Base-by-base conservation (phyloP, 2,888 invertebrate genomes). In the Allacma fusca region DNA sequence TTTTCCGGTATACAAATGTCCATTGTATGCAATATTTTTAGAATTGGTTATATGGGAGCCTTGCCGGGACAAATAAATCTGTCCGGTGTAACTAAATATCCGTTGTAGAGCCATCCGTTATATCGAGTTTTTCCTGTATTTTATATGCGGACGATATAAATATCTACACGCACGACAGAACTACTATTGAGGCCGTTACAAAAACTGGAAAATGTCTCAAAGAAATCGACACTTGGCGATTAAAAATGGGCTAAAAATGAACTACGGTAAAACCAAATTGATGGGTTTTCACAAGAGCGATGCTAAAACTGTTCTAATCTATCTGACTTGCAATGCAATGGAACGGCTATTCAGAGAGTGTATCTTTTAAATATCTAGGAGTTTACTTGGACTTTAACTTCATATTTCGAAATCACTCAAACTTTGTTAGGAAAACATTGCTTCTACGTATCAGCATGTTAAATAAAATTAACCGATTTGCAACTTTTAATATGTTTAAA, bases 281-380 rank as follows among this genome's bases (percentile, higher is more conserved):
- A 62, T 72, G 40, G 19, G 59, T 7, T 40, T 62, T 21, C 62
- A 72, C 24, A 62, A 72, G 24, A 19, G 29, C 28, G 21, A 62
- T 28, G 72, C 59, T 21, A 21, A 29, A 2, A 21, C 21, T 34
- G 26, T 59, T 1, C 59, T 34, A 7, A 62, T 7, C 13, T 26
- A 62, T 34, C 12, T 72, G n/a, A 4, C n/a, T n/a, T 72, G 5
- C 21, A 29, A 23, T 72, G 72, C 23, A 34, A 59, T 21, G 40
- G 40, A 21, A 16, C 7, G 21, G 34, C 5, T 1, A 65, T 74
- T 26, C 43, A 65, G 1, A 12, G 67, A 7, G 74, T 74, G 0
- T 65, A 44, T 50, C n/a, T n/a, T 1, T 74, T 65, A 74, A 74
- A 29, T 74, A 74, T 24, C 43, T 74, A 40, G 74, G 65, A 5